A percentile compares a stretch with the other conserved stretches of the same genome.
Evolutionary conservation across 2,113 vertebrate species (phyloP).

Genomic region (Tringa solitaria): DNA sequence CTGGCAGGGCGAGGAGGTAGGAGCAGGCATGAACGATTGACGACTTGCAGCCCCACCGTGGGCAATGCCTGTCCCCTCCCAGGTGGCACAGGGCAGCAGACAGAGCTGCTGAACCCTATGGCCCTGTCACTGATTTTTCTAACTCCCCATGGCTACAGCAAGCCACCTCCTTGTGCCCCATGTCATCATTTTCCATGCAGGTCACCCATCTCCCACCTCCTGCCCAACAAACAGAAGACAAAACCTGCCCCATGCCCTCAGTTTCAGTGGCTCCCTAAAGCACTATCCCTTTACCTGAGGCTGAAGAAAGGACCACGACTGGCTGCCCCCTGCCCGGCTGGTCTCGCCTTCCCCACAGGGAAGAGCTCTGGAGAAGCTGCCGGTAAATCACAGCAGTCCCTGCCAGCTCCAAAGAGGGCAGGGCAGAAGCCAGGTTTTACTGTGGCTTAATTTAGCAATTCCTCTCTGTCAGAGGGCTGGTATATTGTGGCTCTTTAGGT

Average conservation of each 20-base stretch:
- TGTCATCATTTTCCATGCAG: background rate
- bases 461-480: background rate
- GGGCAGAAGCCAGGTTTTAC: background rate
- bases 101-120: background rate
- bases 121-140: background rate
- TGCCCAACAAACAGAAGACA: background rate
- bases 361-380: background rate
- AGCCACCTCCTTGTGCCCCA: background rate
- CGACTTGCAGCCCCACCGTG: background rate
- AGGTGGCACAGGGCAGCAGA: background rate
- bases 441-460: background rate
- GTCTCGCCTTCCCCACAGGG: background rate
- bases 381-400: background rate
- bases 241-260: background rate
- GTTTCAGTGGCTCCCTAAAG: background rate
- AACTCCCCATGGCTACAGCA: background rate
- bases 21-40: fast-evolving
- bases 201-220: background rate
- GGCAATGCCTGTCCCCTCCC: background rate
- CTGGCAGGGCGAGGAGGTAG: background rate
- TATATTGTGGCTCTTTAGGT: background rate
- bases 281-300: background rate
- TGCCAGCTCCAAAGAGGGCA: background rate
- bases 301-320: background rate
- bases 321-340: background rate